Base-by-base conservation (phyloP, 2,888 invertebrate species). In the Corythucha ciliata region DNA sequence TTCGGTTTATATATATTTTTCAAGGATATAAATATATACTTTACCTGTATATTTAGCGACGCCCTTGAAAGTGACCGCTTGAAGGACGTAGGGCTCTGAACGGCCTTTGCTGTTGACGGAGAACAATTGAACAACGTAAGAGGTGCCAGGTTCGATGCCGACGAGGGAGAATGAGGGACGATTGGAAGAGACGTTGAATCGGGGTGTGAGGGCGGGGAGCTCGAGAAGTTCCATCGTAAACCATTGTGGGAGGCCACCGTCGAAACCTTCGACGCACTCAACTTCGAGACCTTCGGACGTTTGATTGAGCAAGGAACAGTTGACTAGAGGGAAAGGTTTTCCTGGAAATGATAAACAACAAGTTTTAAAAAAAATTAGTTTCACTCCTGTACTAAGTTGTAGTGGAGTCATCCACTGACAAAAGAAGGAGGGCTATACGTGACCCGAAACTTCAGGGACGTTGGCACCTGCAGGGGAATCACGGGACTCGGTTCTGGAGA, bases 231-330 rank as follows among this genome's bases (percentile, higher is more conserved):
- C 85, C 77, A 87, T 78, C 57, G 86, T 76, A 70, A 90, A 90
- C 63, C 80, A 81, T 69, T 90, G 90, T 3, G 88, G 88, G 40
- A 90, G 74, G 8, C 89, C 89, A 39, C 89, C 89, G 63, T 88
- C 86, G 69, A 88, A 88, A 63, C 86, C 84, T 69, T 89, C 89
- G 48, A 82, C 76, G 68, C 91, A 91, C 60, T 88, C 87, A 42
- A 91, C 84, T 67, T 83, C 80, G 53, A 91, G 67, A 0, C 87
- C 82, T 65, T 89, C 86, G 33, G 66, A 62, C 50, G 89, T 90
- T 69, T 89, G 86, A 70, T 91, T 91, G 50, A 81, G 80, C 26
- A 90, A 80, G n/a, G 84, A 79, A 69, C 91, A 91, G 71, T 91
- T 91, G 65, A 83, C 80, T 50, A 90, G 74, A 47, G 87, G 82